Evolutionary conservation across 2,797 vertebrate genomes (phyloP).

Genomic region (Bradypus variegatus): DNA sequence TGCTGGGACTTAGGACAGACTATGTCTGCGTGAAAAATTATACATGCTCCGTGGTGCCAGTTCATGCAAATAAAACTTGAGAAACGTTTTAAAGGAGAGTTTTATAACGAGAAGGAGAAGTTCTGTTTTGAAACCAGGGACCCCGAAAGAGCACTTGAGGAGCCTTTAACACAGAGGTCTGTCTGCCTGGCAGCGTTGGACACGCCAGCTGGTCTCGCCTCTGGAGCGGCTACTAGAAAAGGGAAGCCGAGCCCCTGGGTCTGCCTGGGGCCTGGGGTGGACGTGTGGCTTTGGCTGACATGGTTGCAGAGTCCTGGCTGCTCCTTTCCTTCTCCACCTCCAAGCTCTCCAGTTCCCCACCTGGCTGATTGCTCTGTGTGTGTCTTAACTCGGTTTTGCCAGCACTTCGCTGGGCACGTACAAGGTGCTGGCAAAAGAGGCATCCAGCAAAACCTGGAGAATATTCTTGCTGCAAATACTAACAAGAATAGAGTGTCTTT

Average conservation of each 20-base stretch:
- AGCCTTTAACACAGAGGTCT: background rate
- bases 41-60: fast-evolving
- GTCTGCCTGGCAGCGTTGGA: background rate
- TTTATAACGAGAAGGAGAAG: background rate
- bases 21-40: background rate
- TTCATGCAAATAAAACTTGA: background rate
- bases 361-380: fast-evolving
- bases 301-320: fast-evolving
- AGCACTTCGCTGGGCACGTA: too few relatives aligned
- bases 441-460: background rate
- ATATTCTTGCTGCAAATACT: background rate
- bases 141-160: background rate
- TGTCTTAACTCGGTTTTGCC: too few relatives aligned
- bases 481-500: background rate
- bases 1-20: fast-evolving
- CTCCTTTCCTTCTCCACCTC: background rate
- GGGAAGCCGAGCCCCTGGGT: background rate
- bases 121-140: background rate
- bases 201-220: fast-evolving
- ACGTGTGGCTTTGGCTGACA: fast-evolving
- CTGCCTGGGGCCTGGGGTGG: background rate
- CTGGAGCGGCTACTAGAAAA: background rate
- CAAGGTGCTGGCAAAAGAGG: background rate
- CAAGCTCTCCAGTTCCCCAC: too few relatives aligned
- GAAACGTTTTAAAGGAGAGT: background rate